Base-by-base conservation (phyloP, 2,113 vertebrate genomes). In the Channa argus region DNA sequence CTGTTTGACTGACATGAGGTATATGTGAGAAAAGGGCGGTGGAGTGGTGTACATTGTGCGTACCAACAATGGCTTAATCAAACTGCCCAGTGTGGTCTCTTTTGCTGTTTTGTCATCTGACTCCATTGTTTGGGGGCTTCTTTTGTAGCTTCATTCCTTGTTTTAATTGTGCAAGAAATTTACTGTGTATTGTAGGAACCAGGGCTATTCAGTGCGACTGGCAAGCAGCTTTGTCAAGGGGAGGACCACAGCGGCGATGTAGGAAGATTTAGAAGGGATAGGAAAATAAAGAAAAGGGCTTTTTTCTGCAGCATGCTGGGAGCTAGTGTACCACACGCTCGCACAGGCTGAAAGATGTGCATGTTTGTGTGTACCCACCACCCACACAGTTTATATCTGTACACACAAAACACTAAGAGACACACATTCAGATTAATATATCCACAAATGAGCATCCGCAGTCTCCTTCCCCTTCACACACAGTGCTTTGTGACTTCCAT, bases 111-210 rank as follows among this genome's bases (percentile, higher is more conserved):
- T 92, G 91, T 94, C 88, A 92, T 91, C 89, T 49, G 78, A 90
- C 79, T 82, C 88, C 82, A 91, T 95, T 93, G 92, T 94, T 91
- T 82, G 86, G 81, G 72, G 76, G 54, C 83, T 79, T 77, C 89
- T 90, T 94, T 92, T 93, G 93, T 92, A 85, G 87, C 82, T 91
- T 92, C 86, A 86, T 84, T 89, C 85, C 87, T 89, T 90, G 84
- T 93, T 91, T 91, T 93, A 90, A 90, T 93, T 94, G 93, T 93
- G 90, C 84, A 79, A 78, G 91, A 94, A 92, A 92, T 92, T 92
- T 93, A 94, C 93, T 93, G 93, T 92, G 92, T 88, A 94, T 94
- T 94, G 91, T 93, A 92, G 82, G 86, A 85, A 86, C 86, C 77
- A 50, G 79, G 87, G 83, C 89, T 80, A 90, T 94, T 95, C 91